Percentiles rank a stretch among this genome's conserved stretches.
Conservation (phyloP, 1,140 invertebrate species). For the Polypedilum pembai region DNA sequence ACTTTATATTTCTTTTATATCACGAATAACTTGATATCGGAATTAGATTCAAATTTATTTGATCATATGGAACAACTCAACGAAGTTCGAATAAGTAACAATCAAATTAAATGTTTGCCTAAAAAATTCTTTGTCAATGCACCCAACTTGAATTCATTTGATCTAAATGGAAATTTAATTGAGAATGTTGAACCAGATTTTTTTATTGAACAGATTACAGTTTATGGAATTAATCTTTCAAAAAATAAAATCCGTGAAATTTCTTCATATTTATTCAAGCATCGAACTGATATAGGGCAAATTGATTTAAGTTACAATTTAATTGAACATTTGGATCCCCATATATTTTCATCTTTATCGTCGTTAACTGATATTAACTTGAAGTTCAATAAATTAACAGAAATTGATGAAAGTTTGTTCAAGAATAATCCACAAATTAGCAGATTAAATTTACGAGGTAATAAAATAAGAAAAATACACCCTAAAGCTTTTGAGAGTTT, state of each 20-base stretch:
- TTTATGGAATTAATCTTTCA: background rate
- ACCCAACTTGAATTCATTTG: background rate
- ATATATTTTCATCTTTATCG: background rate
- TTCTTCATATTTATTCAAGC: background rate
- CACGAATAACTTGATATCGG: background rate
- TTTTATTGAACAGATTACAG: background rate
- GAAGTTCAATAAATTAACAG: background rate
- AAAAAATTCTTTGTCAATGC: background rate
- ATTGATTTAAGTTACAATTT: background rate
- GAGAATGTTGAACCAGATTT: background rate
- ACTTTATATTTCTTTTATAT: background rate
- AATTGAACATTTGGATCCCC: background rate
- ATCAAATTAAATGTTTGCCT: background rate
- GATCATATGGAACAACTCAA: background rate
- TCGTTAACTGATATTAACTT: background rate
- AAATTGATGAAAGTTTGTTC: background rate
- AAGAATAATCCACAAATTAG: background rate
- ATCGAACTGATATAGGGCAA: background rate
- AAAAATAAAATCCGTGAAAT: background rate
- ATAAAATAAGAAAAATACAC: background rate
- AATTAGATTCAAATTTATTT: background rate
- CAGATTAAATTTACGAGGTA: background rate
- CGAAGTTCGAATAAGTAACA: background rate
- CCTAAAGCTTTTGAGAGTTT: background rate
- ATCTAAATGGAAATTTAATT: background rate